Conservation (phyloP, 2,888 invertebrate species). For the Ariolimax columbianus region DNA sequence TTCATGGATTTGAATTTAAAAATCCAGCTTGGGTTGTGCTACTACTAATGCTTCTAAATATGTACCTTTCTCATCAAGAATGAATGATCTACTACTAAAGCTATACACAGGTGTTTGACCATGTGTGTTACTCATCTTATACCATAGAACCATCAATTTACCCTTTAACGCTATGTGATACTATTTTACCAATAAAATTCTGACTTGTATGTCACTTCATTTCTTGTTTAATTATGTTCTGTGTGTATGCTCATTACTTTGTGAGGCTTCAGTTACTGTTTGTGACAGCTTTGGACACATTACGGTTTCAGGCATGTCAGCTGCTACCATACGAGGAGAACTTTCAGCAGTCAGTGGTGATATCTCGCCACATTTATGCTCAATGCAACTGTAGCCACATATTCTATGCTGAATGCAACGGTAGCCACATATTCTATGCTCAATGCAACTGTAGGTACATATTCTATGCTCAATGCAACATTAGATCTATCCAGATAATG, state of each 20-base stretch:
- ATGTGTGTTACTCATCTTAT: not conserved
- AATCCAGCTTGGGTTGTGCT: constrained; percentile 24
- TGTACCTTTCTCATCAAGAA: not conserved
- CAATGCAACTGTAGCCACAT: too few species aligned
- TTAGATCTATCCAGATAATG: too few species aligned
- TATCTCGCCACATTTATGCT: too few species aligned
- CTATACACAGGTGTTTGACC: not conserved
- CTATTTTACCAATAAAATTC: constrained; percentile 49
- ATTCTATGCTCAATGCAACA: too few species aligned
- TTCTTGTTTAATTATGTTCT: not conserved
- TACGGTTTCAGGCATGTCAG: too few species aligned
- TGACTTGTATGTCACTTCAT: constrained; percentile 20
- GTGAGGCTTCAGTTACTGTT: too few species aligned
- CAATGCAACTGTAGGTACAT: too few species aligned
- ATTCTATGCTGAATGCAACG: too few species aligned
- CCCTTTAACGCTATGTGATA: constrained; percentile 44
- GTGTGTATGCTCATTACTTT: not conserved
- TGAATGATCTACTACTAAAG: not conserved
- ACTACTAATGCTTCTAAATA: not conserved
- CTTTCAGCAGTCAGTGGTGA: too few species aligned
- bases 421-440: too few species aligned
- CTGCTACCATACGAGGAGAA: too few species aligned
- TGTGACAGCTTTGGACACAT: too few species aligned
- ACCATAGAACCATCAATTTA: constrained; percentile 23
- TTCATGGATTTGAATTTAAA: not conserved